Base-by-base conservation (phyloP, 1,140 invertebrate genomes). In the Antheraea pernyi region DNA sequence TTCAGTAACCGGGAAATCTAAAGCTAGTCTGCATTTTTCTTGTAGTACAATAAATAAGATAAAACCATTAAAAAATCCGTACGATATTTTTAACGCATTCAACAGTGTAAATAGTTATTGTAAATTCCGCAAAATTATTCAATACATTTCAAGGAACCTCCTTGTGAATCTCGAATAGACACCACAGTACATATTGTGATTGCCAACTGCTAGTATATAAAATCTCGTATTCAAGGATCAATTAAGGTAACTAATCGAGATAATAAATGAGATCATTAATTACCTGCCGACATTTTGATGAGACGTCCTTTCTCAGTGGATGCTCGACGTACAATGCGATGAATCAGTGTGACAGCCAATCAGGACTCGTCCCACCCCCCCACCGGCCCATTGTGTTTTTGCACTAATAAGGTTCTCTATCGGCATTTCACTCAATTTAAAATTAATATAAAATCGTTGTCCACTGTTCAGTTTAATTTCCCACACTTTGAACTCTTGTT, bases 241-340 rank as follows among this genome's bases (percentile, higher is more conserved):
- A 53, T 53, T 13, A 53, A 13, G 11, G 0, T 13, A 16, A 13
- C 13, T 53, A 9, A 16, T 6, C 46, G 46, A 53, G 13, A 53
- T 53, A 53, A n/a, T 53, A 53, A 53, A 53, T 7, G 46, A 39
- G 11, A 19, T 60, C 39, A 65, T 65, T 19, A 59, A 58, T 80
- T 85, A 91, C 88, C 88, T 86, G 88, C 88, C 71, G 88, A 91
- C 88, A 91, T 91, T 74, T 83, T 84, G 69, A 53, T 62, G 42
- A 70, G 67, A 67, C 74, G 73, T 80, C 71, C 67, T 67, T 22
- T 68, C 61, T 77, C 65, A 78, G 70, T 74, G 71, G 69, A 30
- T 66, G 61, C 71, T 72, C 59, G 37, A 39, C 67, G 73, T 71
- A 46, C 59, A 77, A 73, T 80, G 80, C 69, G 65, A 72, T 75